Evolutionary conservation across 2,797 vertebrate genomes (phyloP), one percentile per base, ranked within the genome.

Genomic region (Oophaga sylvatica): DNA sequence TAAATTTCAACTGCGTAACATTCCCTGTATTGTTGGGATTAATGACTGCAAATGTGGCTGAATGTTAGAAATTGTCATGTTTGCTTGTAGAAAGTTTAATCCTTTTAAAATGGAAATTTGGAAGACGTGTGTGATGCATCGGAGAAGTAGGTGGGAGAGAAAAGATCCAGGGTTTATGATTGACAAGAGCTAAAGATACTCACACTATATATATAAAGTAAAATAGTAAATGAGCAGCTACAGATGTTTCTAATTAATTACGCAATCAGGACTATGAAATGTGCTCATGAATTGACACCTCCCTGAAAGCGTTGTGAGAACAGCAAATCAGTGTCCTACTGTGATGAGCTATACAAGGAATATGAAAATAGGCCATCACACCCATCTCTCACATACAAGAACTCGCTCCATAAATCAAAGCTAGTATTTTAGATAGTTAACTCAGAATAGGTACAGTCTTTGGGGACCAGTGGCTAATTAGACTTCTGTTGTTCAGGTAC

Each of bases 231-330:
- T 81, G 80, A 89, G 53, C 60, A 89, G 87, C 77, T 81, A 75
- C 87, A 89, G 80, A 89, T 86, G 87, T 89, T 78, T 68, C 71
- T 86, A 89, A 89, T 86, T 89, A 89, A 48, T 84, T 59, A 79
- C 57, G 79, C 84, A 85, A 89, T 86, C 83, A 89, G 68, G 45
- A 75, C 75, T 82, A 31, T 78, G 71, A 89, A 79, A 89, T 81
- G 83, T 68, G 65, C 70, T 60, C 68, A 62, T 20, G 62, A 83
- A 82, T 86, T 84, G 81, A 84, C 87, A 88, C 76, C 63, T 81
- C 80, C 26, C 78, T 56, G 56, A 29, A 77, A 88, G 71, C 57
- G 59, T 3, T 31, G 53, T 29, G 62, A 89, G 87, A 70, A 57
- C 19, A 12, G 77, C 29, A 85, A 89, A 89, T 89, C 87, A 85